Percentiles rank a stretch among this genome's conserved stretches.
Conservation (phyloP, 2,113 vertebrate genomes). For the Oreochromis spilurus region DNA sequence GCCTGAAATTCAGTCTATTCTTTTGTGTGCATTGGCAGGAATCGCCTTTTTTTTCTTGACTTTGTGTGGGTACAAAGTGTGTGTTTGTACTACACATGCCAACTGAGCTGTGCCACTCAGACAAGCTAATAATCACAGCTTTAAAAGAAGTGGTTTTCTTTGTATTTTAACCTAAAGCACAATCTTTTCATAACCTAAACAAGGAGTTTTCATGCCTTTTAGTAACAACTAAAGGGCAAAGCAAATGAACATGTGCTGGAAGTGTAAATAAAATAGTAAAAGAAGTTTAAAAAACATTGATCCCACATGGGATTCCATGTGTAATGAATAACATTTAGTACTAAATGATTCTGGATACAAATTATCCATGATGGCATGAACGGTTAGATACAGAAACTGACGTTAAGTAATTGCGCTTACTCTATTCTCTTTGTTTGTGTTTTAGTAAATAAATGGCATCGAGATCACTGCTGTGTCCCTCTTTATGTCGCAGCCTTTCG, state of each 20-base stretch:
- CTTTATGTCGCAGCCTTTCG: background rate
- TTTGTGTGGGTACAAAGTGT: background rate
- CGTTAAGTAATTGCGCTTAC: background rate
- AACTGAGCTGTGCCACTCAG: background rate
- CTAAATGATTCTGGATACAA: background rate
- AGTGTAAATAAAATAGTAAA: background rate
- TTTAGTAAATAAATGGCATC: background rate
- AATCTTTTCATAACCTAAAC: background rate
- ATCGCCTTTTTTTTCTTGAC: background rate
- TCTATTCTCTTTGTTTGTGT: background rate
- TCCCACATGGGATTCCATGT: background rate
- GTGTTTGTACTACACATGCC: background rate
- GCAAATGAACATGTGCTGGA: background rate
- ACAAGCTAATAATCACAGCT: background rate
- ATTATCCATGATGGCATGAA: background rate
- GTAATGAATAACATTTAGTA: background rate
- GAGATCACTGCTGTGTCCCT: background rate
- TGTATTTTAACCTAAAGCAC: background rate
- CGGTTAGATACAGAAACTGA: background rate
- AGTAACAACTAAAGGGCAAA: background rate
- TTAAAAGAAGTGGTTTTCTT: background rate
- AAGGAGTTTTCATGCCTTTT: background rate
- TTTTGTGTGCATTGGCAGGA: background rate
- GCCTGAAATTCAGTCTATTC: background rate
- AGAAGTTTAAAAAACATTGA: background rate